phyloP scores from a whole-genome alignment of 1,140 invertebrate genomes.

The Calephelis virginiensis region DNA sequence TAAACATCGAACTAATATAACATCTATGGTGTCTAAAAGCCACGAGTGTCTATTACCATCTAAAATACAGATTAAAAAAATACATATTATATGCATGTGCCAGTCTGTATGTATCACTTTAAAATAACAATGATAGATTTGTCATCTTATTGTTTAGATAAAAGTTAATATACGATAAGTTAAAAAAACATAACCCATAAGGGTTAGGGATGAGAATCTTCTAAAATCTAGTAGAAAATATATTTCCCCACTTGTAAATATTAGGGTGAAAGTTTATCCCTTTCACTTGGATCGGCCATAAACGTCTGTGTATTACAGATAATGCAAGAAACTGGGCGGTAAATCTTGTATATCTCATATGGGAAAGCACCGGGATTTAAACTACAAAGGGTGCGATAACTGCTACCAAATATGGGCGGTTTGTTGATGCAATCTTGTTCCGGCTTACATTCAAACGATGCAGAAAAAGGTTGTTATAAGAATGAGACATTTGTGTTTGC shows the following conservation, averaged over 20 bases:
- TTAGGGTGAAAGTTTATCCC: not conserved
- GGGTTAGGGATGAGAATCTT: not conserved
- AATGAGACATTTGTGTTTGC: too few species aligned
- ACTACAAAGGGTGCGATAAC: conserved; percentile 44
- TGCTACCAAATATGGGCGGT: conserved; percentile 47
- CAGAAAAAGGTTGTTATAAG: too few species aligned
- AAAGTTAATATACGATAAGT: not conserved
- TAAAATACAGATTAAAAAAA: too few species aligned
- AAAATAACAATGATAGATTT: too few species aligned
- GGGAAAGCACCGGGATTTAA: conserved; percentile 26
- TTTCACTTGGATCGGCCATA: not conserved
- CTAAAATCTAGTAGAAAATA: not conserved
- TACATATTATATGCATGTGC: too few species aligned
- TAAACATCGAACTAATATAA: too few species aligned
- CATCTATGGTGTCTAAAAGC: too few species aligned
- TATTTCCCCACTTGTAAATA: not conserved
- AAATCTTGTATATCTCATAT: conserved; percentile 45
- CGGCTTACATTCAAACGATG: conserved; percentile 19
- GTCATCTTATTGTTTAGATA: too few species aligned
- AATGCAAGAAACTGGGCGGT: conserved; percentile 7
- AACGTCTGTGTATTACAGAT: conserved; percentile 10
- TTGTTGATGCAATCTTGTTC: conserved; percentile 41
- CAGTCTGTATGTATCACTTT: too few species aligned
- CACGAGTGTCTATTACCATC: too few species aligned
- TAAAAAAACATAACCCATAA: not conserved